Percentiles rank a stretch among this genome's conserved stretches.
These are phyloP conservation scores for Tympanoctomys barrerae DNA, from an alignment of 2,797 vertebrate genomes.

Conservation along the genomic window DNA sequence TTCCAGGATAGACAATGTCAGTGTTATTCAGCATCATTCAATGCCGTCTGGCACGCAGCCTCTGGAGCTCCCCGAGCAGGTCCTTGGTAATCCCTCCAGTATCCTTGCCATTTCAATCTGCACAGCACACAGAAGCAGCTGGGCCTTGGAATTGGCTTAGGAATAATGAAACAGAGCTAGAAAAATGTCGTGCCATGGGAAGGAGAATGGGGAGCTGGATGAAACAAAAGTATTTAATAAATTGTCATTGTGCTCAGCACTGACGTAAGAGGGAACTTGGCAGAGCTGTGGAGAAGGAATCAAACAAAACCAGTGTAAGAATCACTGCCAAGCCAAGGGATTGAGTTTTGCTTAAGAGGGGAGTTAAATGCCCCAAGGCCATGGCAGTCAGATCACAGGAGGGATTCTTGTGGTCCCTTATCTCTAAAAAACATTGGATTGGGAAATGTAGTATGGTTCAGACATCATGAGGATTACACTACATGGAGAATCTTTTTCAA, in stretches of 20 bases:
- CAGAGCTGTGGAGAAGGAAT: background rate
- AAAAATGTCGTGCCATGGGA: slow-evolving; percentile 28
- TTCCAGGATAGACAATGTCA: slow-evolving; percentile 40
- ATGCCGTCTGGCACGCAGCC: slow-evolving; percentile 9
- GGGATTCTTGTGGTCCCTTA: background rate
- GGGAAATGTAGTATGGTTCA: background rate
- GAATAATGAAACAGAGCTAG: background rate
- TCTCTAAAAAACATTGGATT: background rate
- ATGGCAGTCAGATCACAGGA: background rate
- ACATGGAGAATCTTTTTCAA: background rate
- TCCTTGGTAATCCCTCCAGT: slow-evolving; percentile 4
- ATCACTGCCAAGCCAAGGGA: slow-evolving; percentile 21
- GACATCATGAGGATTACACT: background rate
- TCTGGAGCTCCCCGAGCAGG: slow-evolving; percentile 46
- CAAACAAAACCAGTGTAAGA: slow-evolving; percentile 21
- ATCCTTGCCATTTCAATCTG: slow-evolving; percentile 58
- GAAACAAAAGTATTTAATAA: slow-evolving; percentile 43
- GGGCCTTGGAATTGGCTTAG: slow-evolving; percentile 51
- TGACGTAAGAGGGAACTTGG: background rate
- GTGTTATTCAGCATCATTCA: background rate
- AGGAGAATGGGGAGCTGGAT: slow-evolving; percentile 14
- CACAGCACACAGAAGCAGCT: slow-evolving; percentile 25
- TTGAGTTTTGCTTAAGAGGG: slow-evolving; percentile 19
- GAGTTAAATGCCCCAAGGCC: background rate
- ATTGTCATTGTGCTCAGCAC: slow-evolving; percentile 18